A percentile compares a stretch with the other conserved stretches of the same genome.
Evolutionary conservation across 2,797 vertebrate species (phyloP).

Genomic region (Acrossocheilus fasciatus): DNA sequence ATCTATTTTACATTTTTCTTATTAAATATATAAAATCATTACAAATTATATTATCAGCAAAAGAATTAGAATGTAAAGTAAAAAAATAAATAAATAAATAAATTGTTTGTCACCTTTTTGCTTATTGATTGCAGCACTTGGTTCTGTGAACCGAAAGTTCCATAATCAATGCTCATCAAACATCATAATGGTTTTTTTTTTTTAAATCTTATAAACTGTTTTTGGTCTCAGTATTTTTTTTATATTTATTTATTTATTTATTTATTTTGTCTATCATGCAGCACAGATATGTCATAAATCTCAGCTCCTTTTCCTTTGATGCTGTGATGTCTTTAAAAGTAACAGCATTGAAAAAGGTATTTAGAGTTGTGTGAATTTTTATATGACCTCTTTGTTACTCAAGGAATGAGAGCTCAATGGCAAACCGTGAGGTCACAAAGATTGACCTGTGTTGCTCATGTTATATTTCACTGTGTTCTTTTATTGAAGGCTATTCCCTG

Average conservation of each 20-base stretch:
- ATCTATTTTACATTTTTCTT: not conserved
- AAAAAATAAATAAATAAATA: too few species aligned
- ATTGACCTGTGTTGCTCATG: conserved; percentile 8
- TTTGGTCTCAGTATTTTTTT: not conserved
- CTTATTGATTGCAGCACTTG: not conserved
- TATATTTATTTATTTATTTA: not conserved
- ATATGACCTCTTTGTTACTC: not conserved
- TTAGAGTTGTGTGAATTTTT: conserved; percentile 12
- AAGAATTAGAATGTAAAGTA: not conserved
- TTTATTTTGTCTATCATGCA: not conserved
- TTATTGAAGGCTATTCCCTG: conserved; percentile 36
- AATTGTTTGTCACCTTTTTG: too few species aligned
- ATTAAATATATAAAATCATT: not conserved
- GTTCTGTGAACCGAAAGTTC: not conserved
- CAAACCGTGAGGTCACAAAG: conserved; percentile 17
- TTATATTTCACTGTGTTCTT: conserved; percentile 20
- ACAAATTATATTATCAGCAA: not conserved
- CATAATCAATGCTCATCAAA: not conserved
- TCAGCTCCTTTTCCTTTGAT: not conserved
- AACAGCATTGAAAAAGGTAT: not conserved
- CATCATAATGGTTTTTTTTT: not conserved
- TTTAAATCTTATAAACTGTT: not conserved
- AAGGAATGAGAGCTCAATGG: not conserved
- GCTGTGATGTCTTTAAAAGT: not conserved
- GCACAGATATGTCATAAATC: not conserved